Percentiles rank a stretch among this genome's conserved stretches.
Conservation (phyloP, 2,113 vertebrate species). For the Pluvianellus socialis region DNA sequence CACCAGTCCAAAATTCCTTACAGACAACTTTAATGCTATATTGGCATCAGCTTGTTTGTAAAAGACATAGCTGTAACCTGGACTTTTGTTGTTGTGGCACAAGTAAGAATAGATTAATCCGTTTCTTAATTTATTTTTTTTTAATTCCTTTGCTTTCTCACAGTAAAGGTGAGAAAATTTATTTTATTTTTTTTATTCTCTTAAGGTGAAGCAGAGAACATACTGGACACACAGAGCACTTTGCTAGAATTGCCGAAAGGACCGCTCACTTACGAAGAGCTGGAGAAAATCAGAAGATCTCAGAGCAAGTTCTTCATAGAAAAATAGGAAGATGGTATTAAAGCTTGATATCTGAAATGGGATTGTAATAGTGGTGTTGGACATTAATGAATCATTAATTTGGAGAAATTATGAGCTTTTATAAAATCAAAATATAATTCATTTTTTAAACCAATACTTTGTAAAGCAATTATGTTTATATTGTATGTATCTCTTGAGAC, state of each 20-base stretch:
- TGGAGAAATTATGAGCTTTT: not conserved
- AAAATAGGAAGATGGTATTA: slow-evolving; percentile 63
- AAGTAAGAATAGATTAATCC: not conserved
- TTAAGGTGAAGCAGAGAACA: slow-evolving; percentile 84
- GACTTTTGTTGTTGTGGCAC: not conserved
- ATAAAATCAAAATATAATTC: not conserved
- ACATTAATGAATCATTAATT: not conserved
- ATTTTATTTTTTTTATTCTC: not conserved
- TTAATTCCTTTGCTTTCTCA: not conserved
- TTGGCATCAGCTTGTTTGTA: not conserved
- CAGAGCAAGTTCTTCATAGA: slow-evolving; percentile 76
- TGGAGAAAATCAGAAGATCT: slow-evolving; percentile 85
- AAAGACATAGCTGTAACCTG: not conserved
- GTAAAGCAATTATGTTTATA: not conserved
- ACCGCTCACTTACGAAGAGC: slow-evolving; percentile 79
- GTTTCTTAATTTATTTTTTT: not conserved
- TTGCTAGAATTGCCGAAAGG: slow-evolving; percentile 81
- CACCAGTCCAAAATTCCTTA: not conserved
- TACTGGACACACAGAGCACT: slow-evolving; percentile 75
- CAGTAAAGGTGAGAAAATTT: not conserved
- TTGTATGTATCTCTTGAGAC: not conserved
- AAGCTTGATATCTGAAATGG: not conserved
- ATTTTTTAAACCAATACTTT: not conserved
- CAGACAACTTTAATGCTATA: not conserved
- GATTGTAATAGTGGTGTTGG: slow-evolving; percentile 18